Percentiles rank a stretch among this genome's conserved stretches.
phyloP scores from a whole-genome alignment of 2,888 invertebrate species.

The Philonicus albiceps region DNA sequence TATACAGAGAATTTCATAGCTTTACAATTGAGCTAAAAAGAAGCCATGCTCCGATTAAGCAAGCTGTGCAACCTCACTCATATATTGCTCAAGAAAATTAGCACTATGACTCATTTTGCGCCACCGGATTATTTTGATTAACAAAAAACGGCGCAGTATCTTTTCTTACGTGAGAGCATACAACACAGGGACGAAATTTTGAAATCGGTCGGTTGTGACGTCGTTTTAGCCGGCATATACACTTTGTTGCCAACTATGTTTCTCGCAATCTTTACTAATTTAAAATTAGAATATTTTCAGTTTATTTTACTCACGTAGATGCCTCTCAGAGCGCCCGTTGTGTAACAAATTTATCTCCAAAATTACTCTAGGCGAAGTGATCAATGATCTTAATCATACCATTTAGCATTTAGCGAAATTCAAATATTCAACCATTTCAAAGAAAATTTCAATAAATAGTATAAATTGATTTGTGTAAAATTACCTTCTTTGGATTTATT shows the following conservation, averaged over 20 bases:
- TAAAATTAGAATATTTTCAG: constrained; percentile 4
- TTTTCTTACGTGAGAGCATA: constrained; percentile 4
- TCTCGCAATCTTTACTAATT: not conserved
- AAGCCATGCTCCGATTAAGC: constrained; percentile 20
- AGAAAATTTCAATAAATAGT: not conserved
- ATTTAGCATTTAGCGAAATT: not conserved
- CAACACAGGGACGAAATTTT: not conserved
- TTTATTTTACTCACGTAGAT: not conserved
- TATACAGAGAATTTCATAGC: not conserved
- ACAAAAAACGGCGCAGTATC: constrained; percentile 41
- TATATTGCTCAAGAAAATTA: constrained; percentile 27
- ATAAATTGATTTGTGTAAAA: not conserved
- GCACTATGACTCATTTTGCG: constrained; percentile 40
- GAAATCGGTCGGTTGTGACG: not conserved
- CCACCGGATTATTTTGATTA: constrained; percentile 37
- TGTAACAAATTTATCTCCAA: constrained; percentile 1
- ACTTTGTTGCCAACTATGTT: constrained; percentile 2
- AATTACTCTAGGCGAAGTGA: not conserved
- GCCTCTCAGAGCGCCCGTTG: not conserved
- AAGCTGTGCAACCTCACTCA: constrained; percentile 16
- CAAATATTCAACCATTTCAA: not conserved
- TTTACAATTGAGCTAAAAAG: not conserved
- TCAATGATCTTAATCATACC: not conserved
- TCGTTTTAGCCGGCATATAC: not conserved
- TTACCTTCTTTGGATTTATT: not conserved